Base-by-base conservation (phyloP, 2,888 invertebrate genomes). In the Brenthis ino region DNA sequence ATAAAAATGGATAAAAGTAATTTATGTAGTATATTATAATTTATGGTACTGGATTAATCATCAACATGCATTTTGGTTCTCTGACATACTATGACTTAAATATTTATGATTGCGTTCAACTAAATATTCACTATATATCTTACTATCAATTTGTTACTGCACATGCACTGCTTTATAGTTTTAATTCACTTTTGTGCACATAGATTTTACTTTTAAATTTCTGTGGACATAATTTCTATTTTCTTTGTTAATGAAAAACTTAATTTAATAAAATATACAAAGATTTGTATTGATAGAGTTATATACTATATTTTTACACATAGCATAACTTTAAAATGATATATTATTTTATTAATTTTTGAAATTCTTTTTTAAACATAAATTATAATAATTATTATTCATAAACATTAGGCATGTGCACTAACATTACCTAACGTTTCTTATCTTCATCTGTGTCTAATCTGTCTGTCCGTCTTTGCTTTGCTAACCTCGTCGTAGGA, bases 401-500 rank as follows among this genome's bases (percentile, higher is more conserved):
- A 28, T 28, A 6, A 33, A n/a, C n/a, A 28, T 28, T 56, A 61
- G n/a, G 58, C 64, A 83, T 85, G 80, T 88, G 86, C 82, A 85
- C 76, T 82, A 79, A 85, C 82, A 77, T 65, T 64, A 56, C 58
- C 72, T 72, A 74, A 73, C 57, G 65, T 83, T 78, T 83, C 76
- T 77, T 82, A 82, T 82, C 77, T 83, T 82, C 77, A 80, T 80
- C 80, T 84, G 75, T 83, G 74, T 88, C 89, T 91, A 91, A 91
- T 88, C 85, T 88, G 76, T 86, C 80, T 86, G 79, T 87, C 83
- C 53, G 56, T 85, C 81, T 89, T 82, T 87, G 85, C 87, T 72
- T 88, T 85, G 90, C 92, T 92, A 92, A 91, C 88, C 82, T 81
- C 85, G 79, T 79, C 85, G 77, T 86, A 93, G 93, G 89, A 92